phyloP scores from a whole-genome alignment of 2,113 vertebrate species.

The Silurus asotus region DNA sequence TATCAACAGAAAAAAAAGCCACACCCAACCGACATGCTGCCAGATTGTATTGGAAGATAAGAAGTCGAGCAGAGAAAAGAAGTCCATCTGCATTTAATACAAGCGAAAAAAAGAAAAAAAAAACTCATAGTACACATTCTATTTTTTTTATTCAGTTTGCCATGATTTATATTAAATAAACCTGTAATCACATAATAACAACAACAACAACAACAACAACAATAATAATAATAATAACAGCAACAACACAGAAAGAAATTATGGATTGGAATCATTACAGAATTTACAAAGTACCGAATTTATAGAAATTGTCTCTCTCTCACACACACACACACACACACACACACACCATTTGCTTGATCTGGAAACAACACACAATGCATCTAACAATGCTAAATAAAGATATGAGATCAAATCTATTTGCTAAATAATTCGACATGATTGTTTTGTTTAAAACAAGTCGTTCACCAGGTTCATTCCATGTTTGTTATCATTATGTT shows the following conservation, averaged over 20 bases:
- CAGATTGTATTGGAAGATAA: background rate
- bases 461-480: background rate
- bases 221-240: background rate
- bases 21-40: background rate
- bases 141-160: background rate
- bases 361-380: background rate
- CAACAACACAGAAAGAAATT: background rate
- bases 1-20: background rate
- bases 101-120: background rate
- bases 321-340: background rate
- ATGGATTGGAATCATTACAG: background rate
- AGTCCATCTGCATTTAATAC: background rate
- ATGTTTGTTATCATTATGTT: background rate
- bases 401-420: background rate
- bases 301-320: background rate
- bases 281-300: background rate
- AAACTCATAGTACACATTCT: too few species aligned
- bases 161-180: background rate
- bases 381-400: background rate
- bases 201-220: background rate
- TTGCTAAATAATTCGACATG: background rate
- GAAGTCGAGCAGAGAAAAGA: background rate
- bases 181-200: background rate
- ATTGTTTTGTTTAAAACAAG: background rate
- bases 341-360: background rate